Percentiles rank a stretch among this genome's conserved stretches.
phyloP scores from a whole-genome alignment of 2,797 vertebrate species.

The Phataginus tricuspis region DNA sequence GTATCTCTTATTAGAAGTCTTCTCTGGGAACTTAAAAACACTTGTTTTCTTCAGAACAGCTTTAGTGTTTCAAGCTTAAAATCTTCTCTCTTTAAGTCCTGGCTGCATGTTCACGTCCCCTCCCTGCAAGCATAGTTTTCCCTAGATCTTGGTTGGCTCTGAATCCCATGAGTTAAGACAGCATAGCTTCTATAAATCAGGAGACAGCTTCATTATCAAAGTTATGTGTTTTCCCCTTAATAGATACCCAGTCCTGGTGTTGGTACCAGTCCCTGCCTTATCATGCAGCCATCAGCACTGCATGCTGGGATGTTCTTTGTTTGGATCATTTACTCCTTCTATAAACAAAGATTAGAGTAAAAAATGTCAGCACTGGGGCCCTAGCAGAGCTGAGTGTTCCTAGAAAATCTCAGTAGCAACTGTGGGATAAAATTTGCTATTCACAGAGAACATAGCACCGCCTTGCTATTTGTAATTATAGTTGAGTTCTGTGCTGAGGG shows the following conservation, averaged over 20 bases:
- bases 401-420: conserved; percentile 88
- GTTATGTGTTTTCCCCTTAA: conserved; percentile 85
- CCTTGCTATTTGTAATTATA: not conserved
- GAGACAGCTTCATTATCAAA: conserved; percentile 85
- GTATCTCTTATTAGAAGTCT: conserved; percentile 47
- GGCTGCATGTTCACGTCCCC: not conserved
- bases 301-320: conserved; percentile 87
- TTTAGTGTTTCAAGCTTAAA: conserved; percentile 65
- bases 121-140: conserved; percentile 48
- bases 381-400: conserved; percentile 86
- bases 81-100: conserved; percentile 49
- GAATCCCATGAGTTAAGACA: conserved; percentile 79
- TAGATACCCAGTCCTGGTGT: conserved; percentile 86
- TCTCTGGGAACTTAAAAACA: conserved; percentile 35
- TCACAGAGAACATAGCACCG: not conserved
- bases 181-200: conserved; percentile 84
- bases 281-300: conserved; percentile 86
- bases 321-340: conserved; percentile 91
- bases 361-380: conserved; percentile 87
- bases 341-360: conserved; percentile 95
- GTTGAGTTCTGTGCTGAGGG: not conserved
- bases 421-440: conserved; percentile 68
- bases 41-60: conserved; percentile 50
- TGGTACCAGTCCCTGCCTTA: conserved; percentile 92
- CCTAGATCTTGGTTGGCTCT: conserved; percentile 54